A percentile compares a stretch with the other conserved stretches of the same genome.
Evolutionary conservation across 2,888 invertebrate species (phyloP).

Genomic region (Acanthococcus lagerstroemiae): DNA sequence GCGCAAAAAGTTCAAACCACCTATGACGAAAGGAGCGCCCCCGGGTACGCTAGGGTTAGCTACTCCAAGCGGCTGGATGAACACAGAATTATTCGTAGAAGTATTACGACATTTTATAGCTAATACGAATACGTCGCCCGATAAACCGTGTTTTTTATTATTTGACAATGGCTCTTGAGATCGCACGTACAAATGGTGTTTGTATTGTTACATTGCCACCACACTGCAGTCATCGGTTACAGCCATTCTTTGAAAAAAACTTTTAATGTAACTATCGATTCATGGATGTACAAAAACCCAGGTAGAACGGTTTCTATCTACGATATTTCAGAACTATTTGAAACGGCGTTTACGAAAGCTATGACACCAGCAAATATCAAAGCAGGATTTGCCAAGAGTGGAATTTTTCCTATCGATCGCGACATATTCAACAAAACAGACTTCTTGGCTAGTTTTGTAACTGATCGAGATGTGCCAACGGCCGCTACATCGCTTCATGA

Average conservation of each 20-base stretch:
- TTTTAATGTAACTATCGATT: not conserved
- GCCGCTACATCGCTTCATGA: no score
- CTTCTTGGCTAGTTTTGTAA: not conserved
- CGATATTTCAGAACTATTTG: not conserved
- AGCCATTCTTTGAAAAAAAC: not conserved
- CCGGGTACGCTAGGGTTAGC: constrained; percentile 36
- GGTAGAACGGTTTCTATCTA: not conserved
- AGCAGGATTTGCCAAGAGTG: not conserved
- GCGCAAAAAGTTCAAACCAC: constrained; percentile 37
- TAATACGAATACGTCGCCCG: not conserved
- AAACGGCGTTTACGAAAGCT: not conserved
- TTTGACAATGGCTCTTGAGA: not conserved
- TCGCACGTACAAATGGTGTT: not conserved
- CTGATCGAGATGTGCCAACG: no score
- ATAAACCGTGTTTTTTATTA: constrained; percentile 30
- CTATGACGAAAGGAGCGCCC: constrained; percentile 38
- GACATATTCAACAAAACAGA: no score
- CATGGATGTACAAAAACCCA: not conserved
- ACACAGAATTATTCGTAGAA: constrained; percentile 37
- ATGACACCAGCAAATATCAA: not conserved
- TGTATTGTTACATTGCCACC: not conserved
- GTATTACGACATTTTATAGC: constrained; percentile 2
- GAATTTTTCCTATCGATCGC: not conserved
- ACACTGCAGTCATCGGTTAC: not conserved
- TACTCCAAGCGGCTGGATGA: constrained; percentile 39